Base-by-base conservation (phyloP, 2,888 invertebrate genomes). In the Trichopoda pennipes region DNA sequence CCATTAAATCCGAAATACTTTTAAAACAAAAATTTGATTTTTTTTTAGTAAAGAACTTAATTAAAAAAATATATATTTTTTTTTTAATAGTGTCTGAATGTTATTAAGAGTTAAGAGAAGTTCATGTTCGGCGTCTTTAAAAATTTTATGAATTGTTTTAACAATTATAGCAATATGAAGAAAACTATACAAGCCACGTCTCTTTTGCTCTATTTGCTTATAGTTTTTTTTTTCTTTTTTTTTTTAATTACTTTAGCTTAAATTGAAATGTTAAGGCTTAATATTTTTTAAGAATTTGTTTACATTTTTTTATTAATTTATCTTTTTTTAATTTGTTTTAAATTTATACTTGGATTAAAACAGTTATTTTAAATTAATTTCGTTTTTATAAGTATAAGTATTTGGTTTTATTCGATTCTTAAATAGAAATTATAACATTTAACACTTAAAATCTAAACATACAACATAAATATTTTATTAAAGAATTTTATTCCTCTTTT, bases 401-500 rank as follows among this genome's bases (percentile, higher is more conserved):
- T 49, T 49, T 49, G 16, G 10, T 19, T 17, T 7, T 49, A n/a
- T 68, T 73, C 12, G 21, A 55, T 63, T 64, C 60, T 70, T 74
- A 74, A 49, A 80, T 70, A 49, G 55, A 73, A 66, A 78, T 60
- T 61, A 77, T 77, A 83, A 78, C 80, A 77, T 75, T 80, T 66
- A 83, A 83, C 80, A 80, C 80, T 76, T 80, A 76, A 73, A 44
- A 49, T 68, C 79, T 82, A 81, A 68, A 73, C 72, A 73, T 73
- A 81, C 72, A 81, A 77, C 68, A 73, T n/a, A 63, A 28, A 28
- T 28, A 28, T 28, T 28, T 77, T 58, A 10, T 44, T 53, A n/a
- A 9, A 12, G 0, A 55, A 61, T 42, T 49, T 56, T 16, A 68
- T 47, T 76, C 17, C n/a, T 51, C 42, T 44, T 76, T 61, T 66